phyloP scores from a whole-genome alignment of 64 coral and sea anemone species.

The Anthopleura sola region DNA sequence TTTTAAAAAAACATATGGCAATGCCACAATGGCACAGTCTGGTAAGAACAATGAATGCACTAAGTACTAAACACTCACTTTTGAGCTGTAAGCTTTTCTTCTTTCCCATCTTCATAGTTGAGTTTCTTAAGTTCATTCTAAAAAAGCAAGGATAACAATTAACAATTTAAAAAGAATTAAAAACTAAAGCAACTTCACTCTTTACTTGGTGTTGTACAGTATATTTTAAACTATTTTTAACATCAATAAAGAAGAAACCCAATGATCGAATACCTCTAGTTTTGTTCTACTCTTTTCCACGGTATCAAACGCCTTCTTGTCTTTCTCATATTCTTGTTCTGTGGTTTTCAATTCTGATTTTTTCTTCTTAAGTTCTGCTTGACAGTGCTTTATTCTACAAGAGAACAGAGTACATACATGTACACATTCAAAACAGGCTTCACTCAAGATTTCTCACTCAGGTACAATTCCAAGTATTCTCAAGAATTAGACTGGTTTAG shows the following conservation, averaged over 20 bases:
- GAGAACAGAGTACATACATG: neutral
- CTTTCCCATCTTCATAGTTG: constrained; percentile 88
- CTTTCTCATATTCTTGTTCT: constrained; percentile 92
- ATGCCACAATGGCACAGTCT: too few species aligned
- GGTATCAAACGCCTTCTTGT: constrained; percentile 83
- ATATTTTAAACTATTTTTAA: neutral
- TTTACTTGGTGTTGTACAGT: too few species aligned
- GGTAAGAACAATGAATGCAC: too few species aligned
- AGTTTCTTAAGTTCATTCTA: constrained; percentile 90
- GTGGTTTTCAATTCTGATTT: constrained; percentile 86
- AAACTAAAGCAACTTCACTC: too few species aligned
- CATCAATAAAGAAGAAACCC: too few species aligned
- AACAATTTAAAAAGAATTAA: neutral
- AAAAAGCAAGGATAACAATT: neutral
- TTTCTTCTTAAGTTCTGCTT: constrained; percentile 93
- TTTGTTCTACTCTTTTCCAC: constrained; percentile 74
- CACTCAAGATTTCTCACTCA: too few species aligned
- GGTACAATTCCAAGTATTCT: too few species aligned
- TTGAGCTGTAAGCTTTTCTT: constrained; percentile 61
- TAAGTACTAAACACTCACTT: constrained; percentile 34
- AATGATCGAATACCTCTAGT: constrained; percentile 86
- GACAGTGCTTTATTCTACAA: constrained; percentile 87
- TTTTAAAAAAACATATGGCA: too few species aligned
- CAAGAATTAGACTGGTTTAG: too few species aligned
- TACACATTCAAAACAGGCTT: too few species aligned